Evolutionary conservation across 2,797 vertebrate species (phyloP), one percentile per base, ranked within the genome.

Genomic region (Borostomias antarcticus): DNA sequence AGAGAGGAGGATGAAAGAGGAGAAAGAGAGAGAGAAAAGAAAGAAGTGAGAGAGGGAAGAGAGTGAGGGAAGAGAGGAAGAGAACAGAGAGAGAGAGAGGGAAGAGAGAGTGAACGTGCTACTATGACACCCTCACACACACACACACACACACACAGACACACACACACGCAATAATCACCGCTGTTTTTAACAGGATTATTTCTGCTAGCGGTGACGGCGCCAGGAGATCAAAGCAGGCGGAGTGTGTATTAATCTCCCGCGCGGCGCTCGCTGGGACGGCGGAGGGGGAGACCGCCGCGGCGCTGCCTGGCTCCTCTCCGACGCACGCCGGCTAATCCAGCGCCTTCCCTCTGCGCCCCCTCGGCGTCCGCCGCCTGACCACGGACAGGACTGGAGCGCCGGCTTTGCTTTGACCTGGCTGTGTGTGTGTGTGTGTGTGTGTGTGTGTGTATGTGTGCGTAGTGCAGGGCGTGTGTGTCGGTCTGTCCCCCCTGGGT

Each of bases 211-310:
- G 67, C 66, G 61, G 15, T 76, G 81, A 75, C 65, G 69, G 50
- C 6, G n/a, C 68, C 81, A 73, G 74, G 63, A 86, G 82, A 85
- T 89, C 79, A 88, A 88, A 88, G 82, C 77, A 45, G 40, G 4
- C 15, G 1, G 17, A 5, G 40, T 45, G 51, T 72, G 68, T 76
- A 78, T 85, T 85, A 86, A 88, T 77, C 66, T 82, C 68, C 76
- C 74, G 66, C 56, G 73, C 67, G 7, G 2, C 56, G 59, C 66
- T 78, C 25, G 23, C 29, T 76, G 29, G 60, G 63, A 54, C 63
- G 51, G n/a, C n/a, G n/a, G n/a, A n/a, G n/a, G n/a, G n/a, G n/a
- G n/a, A n/a, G n/a, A n/a, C n/a, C n/a, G n/a, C n/a, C n/a, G n/a
- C n/a, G n/a, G 43, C 59, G 69, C 64, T 26, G 26, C 54, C 63